Percentiles rank a stretch among this genome's conserved stretches.
Conservation (phyloP, 2,113 vertebrate genomes). For the Xyrauchen texanus region DNA sequence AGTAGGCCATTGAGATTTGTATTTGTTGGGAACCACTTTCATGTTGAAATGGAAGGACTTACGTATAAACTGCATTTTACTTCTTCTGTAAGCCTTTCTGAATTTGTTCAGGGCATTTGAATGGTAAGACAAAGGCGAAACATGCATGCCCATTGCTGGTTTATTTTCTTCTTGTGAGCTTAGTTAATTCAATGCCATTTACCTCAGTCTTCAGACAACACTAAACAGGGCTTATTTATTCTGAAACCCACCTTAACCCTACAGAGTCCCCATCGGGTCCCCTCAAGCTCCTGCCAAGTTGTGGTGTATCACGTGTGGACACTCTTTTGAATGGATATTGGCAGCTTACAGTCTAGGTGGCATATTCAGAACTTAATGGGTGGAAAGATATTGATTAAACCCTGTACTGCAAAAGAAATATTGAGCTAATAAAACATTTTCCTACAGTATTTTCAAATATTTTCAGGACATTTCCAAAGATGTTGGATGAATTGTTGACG, state of each 20-base stretch:
- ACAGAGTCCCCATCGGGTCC: not conserved
- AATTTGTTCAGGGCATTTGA: conserved; percentile 69
- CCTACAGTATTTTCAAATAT: too few species aligned
- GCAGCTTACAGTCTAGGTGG: not conserved
- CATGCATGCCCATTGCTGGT: conserved; percentile 58
- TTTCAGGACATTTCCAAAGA: too few species aligned
- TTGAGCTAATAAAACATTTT: too few species aligned
- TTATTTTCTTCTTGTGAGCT: conserved; percentile 5
- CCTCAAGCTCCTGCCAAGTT: too few species aligned
- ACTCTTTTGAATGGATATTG: not conserved
- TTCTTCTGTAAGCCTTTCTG: conserved; percentile 66
- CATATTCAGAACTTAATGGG: not conserved
- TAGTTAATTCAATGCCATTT: conserved; percentile 28
- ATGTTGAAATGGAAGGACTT: conserved; percentile 76
- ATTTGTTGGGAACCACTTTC: conserved; percentile 73
- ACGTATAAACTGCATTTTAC: conserved; percentile 69
- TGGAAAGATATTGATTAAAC: too few species aligned
- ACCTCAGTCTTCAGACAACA: not conserved
- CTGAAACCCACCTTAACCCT: not conserved
- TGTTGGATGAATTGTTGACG: too few species aligned
- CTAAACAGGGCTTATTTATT: conserved; percentile 19
- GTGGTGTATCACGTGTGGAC: not conserved
- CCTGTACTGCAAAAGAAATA: too few species aligned
- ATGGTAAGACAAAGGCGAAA: conserved; percentile 60
- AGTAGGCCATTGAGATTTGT: conserved; percentile 73